Percentiles rank a stretch among this genome's conserved stretches.
Evolutionary conservation across 2,888 invertebrate species (phyloP).

Genomic region (Tryphoninae sp.): DNA sequence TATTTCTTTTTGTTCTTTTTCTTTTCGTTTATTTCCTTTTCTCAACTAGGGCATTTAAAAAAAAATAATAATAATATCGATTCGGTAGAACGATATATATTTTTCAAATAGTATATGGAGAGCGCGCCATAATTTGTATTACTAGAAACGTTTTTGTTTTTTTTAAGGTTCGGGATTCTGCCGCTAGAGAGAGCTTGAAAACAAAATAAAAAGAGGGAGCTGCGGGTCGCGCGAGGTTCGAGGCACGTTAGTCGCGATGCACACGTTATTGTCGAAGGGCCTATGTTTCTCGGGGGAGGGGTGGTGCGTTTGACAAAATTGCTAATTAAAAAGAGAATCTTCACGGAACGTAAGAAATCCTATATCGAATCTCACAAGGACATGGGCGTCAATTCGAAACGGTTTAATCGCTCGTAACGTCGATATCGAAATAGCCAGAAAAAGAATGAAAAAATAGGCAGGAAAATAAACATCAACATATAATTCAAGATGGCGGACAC

Average conservation of each 20-base stretch:
- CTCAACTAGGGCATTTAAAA: conserved; percentile 42
- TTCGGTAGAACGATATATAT: conserved; percentile 28
- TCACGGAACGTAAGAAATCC: conserved; percentile 6
- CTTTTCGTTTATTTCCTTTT: conserved; percentile 22
- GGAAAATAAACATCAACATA: not conserved
- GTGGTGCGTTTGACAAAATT: not conserved
- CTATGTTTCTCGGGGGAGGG: not conserved
- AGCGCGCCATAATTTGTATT: conserved; percentile 5
- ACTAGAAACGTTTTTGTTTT: not conserved
- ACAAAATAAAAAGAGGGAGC: not conserved
- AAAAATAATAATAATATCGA: not conserved
- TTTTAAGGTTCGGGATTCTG: not conserved
- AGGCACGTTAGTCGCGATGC: not conserved
- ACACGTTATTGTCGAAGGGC: conserved; percentile 2
- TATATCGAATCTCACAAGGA: conserved; percentile 1
- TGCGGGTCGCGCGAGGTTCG: no score
- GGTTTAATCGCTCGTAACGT: not conserved
- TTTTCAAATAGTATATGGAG: conserved; percentile 37
- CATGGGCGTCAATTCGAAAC: not conserved
- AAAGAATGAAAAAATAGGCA: not conserved
- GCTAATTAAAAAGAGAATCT: conserved; percentile 9
- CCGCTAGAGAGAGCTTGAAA: not conserved
- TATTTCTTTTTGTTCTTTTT: conserved; percentile 25
- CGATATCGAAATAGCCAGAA: not conserved
- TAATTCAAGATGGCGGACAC: not conserved